Evolutionary conservation across 1,140 invertebrate genomes (phyloP).

Genomic region (Pseudomyrmex concolor): DNA sequence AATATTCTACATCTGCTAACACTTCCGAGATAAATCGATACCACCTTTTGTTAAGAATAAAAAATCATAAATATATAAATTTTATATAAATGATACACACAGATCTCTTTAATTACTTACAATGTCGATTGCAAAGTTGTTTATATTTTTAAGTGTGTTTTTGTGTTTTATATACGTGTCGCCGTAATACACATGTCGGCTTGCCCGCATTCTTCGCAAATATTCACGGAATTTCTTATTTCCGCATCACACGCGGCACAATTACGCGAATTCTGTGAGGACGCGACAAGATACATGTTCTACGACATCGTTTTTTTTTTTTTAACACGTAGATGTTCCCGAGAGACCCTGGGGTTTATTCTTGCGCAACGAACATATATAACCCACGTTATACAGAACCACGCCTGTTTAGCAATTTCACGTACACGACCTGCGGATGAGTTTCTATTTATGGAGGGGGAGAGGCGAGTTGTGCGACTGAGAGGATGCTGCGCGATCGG

Average conservation of each 20-base stretch:
- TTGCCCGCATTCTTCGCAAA: background rate
- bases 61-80: background rate
- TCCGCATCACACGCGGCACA: background rate
- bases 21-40: background rate
- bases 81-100: background rate
- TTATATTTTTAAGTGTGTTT: too few species aligned
- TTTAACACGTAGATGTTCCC: background rate
- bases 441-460: constrained; percentile 16
- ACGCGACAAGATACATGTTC: background rate
- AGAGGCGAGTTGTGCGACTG: background rate
- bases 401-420: constrained; percentile 24
- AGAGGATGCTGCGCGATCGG: background rate
- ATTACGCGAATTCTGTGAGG: background rate
- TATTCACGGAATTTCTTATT: background rate
- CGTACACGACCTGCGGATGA: background rate
- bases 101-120: too few species aligned
- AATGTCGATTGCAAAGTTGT: too few species aligned
- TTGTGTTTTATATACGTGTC: too few species aligned
- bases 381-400: background rate
- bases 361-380: constrained; percentile 20
- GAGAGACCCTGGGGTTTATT: constrained; percentile 39
- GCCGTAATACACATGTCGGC: background rate
- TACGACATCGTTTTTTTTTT: background rate
- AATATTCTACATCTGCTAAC: too few species aligned
- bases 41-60: background rate